phyloP scores from a whole-genome alignment of 2,113 vertebrate genomes.

The Microtus richardsoni region DNA sequence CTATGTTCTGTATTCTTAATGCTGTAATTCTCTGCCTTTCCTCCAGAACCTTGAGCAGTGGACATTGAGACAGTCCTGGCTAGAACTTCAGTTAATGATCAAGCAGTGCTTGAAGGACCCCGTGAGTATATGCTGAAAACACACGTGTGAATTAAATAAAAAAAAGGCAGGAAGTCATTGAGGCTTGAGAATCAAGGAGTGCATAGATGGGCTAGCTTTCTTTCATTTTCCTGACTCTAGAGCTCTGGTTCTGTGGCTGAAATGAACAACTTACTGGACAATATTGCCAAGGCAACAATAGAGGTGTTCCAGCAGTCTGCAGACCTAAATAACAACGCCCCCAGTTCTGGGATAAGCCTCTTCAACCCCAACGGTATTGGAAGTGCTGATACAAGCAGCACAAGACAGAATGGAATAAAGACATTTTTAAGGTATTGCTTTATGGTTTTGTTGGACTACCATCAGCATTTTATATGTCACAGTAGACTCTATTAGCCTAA shows the following conservation, averaged over 20 bases:
- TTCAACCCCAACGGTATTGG: conserved; percentile 83
- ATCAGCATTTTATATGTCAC: background rate
- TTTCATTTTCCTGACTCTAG: conserved; percentile 77
- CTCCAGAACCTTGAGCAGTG: conserved; percentile 88
- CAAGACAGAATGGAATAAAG: conserved; percentile 87
- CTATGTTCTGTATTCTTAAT: background rate
- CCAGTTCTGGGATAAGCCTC: conserved; percentile 84
- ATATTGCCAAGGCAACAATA: conserved; percentile 87
- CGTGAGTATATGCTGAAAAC: conserved; percentile 81
- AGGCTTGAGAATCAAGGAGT: conserved; percentile 65
- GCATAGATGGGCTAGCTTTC: conserved; percentile 66
- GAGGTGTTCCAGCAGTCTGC: conserved; percentile 90
- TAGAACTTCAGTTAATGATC: conserved; percentile 89
- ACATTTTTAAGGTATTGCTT: conserved; percentile 86
- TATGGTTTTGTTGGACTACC: conserved; percentile 12
- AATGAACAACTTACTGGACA: conserved; percentile 89
- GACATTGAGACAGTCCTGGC: conserved; percentile 88
- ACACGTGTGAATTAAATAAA: background rate
- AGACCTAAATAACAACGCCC: conserved; percentile 85
- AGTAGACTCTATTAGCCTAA: background rate
- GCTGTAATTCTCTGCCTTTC: conserved; percentile 13
- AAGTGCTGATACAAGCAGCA: conserved; percentile 79
- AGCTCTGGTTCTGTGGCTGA: conserved; percentile 88
- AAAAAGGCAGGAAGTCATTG: conserved; percentile 15
- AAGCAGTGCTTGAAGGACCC: conserved; percentile 88